Evolutionary conservation across 2,888 invertebrate genomes (phyloP), one percentile per base, ranked within the genome.

Genomic region (Charanyca ferruginea): DNA sequence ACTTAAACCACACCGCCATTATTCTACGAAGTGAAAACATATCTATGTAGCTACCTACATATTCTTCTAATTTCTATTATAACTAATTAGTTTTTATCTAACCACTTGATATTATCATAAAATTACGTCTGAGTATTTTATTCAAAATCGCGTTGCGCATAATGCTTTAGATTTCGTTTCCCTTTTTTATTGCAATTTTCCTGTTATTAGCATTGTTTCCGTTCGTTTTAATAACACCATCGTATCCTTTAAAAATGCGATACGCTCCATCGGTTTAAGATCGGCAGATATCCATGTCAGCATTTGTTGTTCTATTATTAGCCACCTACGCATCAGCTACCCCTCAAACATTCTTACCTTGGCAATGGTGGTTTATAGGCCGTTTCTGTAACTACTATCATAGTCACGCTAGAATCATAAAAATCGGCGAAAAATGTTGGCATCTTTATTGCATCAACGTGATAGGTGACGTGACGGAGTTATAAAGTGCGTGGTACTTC

Each of bases 401-500:
- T 63, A 61, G 63, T 73, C 73, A 75, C 71, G 73, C 67, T 53
- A 65, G 32, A 41, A 71, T 55, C 73, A 73, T 80, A 82, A 78
- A 66, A 69, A 18, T 54, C 22, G 47, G 48, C 53, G 53, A 52
- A 66, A 60, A 66, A 66, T 63, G 58, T 61, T 72, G 52, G 38
- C 57, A 70, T 63, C 52, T 80, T 80, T 83, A 71, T 59, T 59
- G 58, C 65, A 47, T 57, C 44, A 57, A 71, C 66, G 75, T 80
- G 80, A 80, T 75, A 79, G 76, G 72, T 78, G 72, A 62, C 53
- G 67, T 81, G 73, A 57, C 62, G 23, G 59, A 18, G 63, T 58
- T 65, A 65, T 83, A 70, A 83, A 83, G 23, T 44, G 49, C 45
- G 55, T 65, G 73, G 66, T 47, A 66, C 57, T 65, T 74, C 35